Base-by-base conservation (phyloP, 1,140 invertebrate genomes). In the Portunus trituberculatus region DNA sequence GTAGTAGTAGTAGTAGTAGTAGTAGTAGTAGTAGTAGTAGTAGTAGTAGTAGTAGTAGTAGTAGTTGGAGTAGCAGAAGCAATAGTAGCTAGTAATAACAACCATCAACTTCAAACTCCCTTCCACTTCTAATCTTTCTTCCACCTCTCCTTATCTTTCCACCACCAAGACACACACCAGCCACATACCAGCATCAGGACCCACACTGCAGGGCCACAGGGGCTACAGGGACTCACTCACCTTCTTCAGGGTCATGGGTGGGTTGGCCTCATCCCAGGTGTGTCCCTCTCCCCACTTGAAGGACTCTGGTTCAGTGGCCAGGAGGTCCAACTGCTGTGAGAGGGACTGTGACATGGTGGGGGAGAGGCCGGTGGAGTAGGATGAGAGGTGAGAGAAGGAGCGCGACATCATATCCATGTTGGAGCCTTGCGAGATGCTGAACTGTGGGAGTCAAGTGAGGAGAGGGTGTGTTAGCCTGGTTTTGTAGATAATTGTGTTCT, bases 371-470 rank as follows among this genome's bases (percentile, higher is more conserved):
- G 94, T 59, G 20, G 96, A 95, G 82, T 93, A 94, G 28, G 95
- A 93, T 0, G 94, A 96, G 12, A 95, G 87, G 46, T 93, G 92
- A 8, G 95, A 94, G 86, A 94, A 95, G 0, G 96, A 96, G 32
- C 95, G 91, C 20, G 93, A 93, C 95, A 95, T 96, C 59, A 94
- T 45, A 25, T 94, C 95, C 92, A 95, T 48, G 59, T 93, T 96
- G 48, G 95, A 94, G 20, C 95, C 95, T 76, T 96, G 95, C 4
- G 95, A 96, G 90, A 94, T 95, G 89, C 96, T 96, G 95, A 94
- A 96, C 94, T 92, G 83, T 96, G 87, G 83, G 89, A 8, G 7
- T 29, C 67, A 29, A 92, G 39, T 3, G 84, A 39, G 88, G 14
- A 87, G 20, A n/a, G 16, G 8, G 4, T 29, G 12, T 59, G 2